Conservation (phyloP, 2,888 invertebrate genomes). For the Drosophila meridiana region DNA sequence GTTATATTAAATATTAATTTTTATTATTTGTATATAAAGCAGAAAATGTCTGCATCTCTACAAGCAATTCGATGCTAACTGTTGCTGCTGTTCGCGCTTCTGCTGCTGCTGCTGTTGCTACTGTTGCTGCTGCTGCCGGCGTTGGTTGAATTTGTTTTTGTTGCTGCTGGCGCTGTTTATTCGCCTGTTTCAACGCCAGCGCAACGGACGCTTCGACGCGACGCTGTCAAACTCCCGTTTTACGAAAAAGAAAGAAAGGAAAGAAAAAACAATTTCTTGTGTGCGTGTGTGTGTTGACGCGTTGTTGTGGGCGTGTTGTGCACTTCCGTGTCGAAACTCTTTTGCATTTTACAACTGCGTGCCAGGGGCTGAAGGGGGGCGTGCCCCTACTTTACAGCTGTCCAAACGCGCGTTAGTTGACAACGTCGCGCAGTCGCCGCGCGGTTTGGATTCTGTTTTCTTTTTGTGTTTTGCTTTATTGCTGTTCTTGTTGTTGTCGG, state of each 20-base stretch:
- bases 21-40: background rate
- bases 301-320: conserved; percentile 59
- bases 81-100: conserved; percentile 36
- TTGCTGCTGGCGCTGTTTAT: conserved; percentile 50
- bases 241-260: conserved; percentile 3
- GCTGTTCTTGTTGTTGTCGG: conserved; percentile 28
- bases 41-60: background rate
- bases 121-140: conserved; percentile 30
- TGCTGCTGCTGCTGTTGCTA: conserved; percentile 18
- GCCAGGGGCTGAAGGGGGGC: background rate
- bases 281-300: conserved; percentile 31
- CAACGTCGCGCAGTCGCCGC: conserved; percentile 65
- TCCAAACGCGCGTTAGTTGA: conserved; percentile 24
- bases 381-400: conserved; percentile 13
- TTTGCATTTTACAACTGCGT: conserved; percentile 69
- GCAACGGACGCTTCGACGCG: conserved; percentile 64
- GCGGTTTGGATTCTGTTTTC: conserved; percentile 29
- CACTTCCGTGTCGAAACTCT: conserved; percentile 64
- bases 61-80: conserved; percentile 31
- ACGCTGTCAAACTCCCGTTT: conserved; percentile 39
- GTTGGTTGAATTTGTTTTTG: conserved; percentile 46
- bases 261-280: conserved; percentile 1
- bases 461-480: conserved; percentile 7
- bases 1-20: background rate
- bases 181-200: conserved; percentile 62